A percentile compares a stretch with the other conserved stretches of the same genome.
phyloP scores from a whole-genome alignment of 2,797 vertebrate species.

The Ctenosaura bakeri region DNA sequence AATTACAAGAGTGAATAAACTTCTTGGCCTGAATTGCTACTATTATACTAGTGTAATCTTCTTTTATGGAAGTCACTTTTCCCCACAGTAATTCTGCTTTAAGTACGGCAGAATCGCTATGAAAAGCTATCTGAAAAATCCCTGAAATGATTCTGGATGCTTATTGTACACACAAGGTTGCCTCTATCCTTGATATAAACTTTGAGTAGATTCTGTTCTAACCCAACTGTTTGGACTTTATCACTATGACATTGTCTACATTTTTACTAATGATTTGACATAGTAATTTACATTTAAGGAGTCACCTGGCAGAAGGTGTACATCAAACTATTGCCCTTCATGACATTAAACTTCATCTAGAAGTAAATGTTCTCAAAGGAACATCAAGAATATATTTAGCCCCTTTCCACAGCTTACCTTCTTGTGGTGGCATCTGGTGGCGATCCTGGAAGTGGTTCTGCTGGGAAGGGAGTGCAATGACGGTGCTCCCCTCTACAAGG shows the following conservation, averaged over 20 bases:
- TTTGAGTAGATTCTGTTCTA: slow-evolving; percentile 13
- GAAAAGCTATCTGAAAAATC: background rate
- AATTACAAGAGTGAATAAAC: slow-evolving; percentile 44
- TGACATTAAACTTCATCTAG: background rate
- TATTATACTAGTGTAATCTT: slow-evolving; percentile 45
- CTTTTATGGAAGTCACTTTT: slow-evolving; percentile 37
- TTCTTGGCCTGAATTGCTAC: slow-evolving; percentile 52
- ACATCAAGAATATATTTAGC: too few species aligned
- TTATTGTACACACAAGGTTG: slow-evolving; percentile 3
- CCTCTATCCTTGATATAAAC: background rate
- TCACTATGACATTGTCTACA: background rate
- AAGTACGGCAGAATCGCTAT: slow-evolving; percentile 27
- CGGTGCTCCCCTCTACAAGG: too few species aligned
- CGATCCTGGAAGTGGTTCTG: too few species aligned
- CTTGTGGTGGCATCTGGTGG: too few species aligned
- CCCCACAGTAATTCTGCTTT: slow-evolving; percentile 37
- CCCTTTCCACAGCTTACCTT: too few species aligned
- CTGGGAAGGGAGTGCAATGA: too few species aligned
- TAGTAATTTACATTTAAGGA: background rate
- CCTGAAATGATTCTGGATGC: slow-evolving; percentile 9
- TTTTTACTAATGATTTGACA: background rate
- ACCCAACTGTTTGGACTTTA: background rate
- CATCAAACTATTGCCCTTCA: background rate
- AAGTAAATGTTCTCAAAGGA: background rate
- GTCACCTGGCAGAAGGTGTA: background rate